A percentile compares a stretch with the other conserved stretches of the same genome.
Conservation (phyloP, 2,113 vertebrate species). For the Carassius auratus region DNA sequence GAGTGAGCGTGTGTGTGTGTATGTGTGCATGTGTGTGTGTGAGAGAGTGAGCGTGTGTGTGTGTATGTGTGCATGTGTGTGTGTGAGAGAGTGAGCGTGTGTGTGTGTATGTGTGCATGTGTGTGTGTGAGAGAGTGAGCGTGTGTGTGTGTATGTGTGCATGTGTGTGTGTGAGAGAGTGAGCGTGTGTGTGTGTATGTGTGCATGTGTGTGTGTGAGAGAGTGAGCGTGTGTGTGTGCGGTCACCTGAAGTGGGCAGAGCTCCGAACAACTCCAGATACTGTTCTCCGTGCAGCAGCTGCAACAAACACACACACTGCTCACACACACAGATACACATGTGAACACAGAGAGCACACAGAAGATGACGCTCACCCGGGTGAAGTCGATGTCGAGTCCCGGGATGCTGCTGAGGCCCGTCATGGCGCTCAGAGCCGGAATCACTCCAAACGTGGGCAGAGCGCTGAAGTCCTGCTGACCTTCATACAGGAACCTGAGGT, state of each 20-base stretch:
- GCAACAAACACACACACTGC: constrained; percentile 48
- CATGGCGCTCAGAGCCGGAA: constrained; percentile 78
- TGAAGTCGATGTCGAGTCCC: constrained; percentile 80
- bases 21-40: too few species aligned
- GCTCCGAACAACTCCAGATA: constrained; percentile 91
- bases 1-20: too few species aligned
- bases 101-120: too few species aligned
- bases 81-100: too few species aligned
- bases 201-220: too few species aligned
- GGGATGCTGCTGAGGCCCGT: constrained; percentile 76
- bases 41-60: too few species aligned
- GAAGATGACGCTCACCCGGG: constrained; percentile 25
- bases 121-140: too few species aligned
- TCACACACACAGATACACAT: background rate
- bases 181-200: too few species aligned
- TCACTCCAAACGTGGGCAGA: constrained; percentile 91
- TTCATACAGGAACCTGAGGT: constrained; percentile 92
- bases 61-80: too few species aligned
- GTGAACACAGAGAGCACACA: too few species aligned
- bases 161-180: too few species aligned
- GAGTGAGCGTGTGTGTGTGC: background rate
- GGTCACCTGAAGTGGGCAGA: constrained; percentile 88
- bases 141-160: too few species aligned
- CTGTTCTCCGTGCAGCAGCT: constrained; percentile 95
- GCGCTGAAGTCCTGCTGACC: constrained; percentile 86